Conservation (phyloP, 2,113 vertebrate species). For the Leptocoma aspasia region DNA sequence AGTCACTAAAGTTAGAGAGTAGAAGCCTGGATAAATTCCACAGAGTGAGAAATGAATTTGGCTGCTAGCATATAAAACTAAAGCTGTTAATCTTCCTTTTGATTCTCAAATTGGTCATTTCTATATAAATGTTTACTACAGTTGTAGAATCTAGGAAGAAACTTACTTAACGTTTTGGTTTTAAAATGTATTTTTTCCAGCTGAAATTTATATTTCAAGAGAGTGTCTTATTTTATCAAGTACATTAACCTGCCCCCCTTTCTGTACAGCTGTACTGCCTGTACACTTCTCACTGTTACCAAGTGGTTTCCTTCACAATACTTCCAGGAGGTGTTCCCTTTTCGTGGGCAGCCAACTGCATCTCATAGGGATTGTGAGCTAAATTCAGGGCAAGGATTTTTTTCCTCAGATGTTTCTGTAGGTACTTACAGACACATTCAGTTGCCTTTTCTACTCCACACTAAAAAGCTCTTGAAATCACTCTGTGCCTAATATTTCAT, state of each 20-base stretch:
- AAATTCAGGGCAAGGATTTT: neutral
- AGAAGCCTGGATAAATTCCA: constrained; percentile 37
- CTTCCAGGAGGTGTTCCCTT: neutral
- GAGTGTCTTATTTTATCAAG: neutral
- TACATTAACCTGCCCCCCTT: neutral
- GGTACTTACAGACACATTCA: neutral
- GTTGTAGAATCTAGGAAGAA: neutral
- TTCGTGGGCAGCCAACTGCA: neutral
- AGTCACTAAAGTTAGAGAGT: constrained; percentile 25
- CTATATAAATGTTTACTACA: constrained; percentile 8
- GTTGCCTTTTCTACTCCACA: neutral
- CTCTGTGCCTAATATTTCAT: neutral
- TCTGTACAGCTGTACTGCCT: neutral
- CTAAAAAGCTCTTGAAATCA: neutral
- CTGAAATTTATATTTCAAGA: neutral
- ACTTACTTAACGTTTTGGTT: neutral
- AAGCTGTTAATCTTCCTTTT: constrained; percentile 17
- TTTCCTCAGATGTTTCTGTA: neutral
- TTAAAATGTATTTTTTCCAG: neutral
- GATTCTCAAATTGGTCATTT: neutral
- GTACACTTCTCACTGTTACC: neutral
- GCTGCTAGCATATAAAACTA: neutral
- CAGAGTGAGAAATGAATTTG: neutral
- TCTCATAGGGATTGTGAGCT: neutral
- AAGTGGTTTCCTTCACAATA: neutral